Evolutionary conservation across 2,888 invertebrate species (phyloP), one percentile per base, ranked within the genome.

Genomic region (Lepidocyrtinus sp.): DNA sequence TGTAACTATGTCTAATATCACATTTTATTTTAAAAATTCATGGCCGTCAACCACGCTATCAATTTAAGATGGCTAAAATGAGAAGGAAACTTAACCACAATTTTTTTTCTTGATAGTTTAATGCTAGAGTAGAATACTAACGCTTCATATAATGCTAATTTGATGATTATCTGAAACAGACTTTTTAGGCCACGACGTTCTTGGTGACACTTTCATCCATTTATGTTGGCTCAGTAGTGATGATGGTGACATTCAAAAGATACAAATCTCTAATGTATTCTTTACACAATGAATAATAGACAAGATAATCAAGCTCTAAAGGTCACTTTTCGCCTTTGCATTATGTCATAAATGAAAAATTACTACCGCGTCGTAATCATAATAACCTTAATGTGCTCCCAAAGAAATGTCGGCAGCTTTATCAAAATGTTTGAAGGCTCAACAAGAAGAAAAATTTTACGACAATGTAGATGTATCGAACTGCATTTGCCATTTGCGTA

Each of bases 141-240:
- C 36, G 36, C 36, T 36, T 55, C 17, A n/a, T 55, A 55, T 36
- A 9, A 5, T 5, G 36, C 36, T 36, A 36, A 36, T 36, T 5
- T 9, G 12, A 36, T 36, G 36, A 36, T 36, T n/a, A 55, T 2
- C 55, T 12, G 55, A 55, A 55, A 55, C 5, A 55, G 36, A 55
- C n/a, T n/a, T 12, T 55, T 55, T 55, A n/a, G 55, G 55, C 55
- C 55, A 55, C 17, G 55, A 55, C 55, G 55, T 55, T 55, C 55
- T n/a, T 55, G 55, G 55, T 55, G 55, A 55, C 55, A 55, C 55
- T 55, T n/a, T n/a, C n/a, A 3, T 55, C 55, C n/a, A 55, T 55
- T 55, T 36, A 36, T 55, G 17, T 55, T 55, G 9, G 3, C 17
- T 55, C n/a, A n/a, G n/a, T n/a, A n/a, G n/a, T n/a, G 55, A n/a